Percentiles rank a stretch among this genome's conserved stretches.
Conservation (phyloP, 2,797 vertebrate genomes). For the Mormyrus proboscirostris region DNA sequence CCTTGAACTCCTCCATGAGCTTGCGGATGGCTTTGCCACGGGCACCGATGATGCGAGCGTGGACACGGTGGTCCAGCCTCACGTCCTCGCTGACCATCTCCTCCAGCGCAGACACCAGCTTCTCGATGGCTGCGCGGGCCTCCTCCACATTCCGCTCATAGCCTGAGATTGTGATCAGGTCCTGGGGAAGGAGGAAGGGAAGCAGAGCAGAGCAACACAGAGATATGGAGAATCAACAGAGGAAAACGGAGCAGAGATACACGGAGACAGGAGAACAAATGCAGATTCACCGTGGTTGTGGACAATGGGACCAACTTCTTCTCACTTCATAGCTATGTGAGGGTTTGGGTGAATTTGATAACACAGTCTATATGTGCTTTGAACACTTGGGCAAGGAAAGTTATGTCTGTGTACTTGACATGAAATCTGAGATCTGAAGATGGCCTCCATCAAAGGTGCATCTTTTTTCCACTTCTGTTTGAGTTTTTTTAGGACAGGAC, state of each 20-base stretch:
- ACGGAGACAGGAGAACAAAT: neutral
- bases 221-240: neutral
- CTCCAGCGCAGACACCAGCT: slow-evolving; percentile 63
- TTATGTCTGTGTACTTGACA: neutral
- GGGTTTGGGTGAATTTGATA: neutral
- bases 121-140: slow-evolving; percentile 59
- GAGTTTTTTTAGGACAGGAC: neutral
- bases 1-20: slow-evolving; percentile 75
- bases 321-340: neutral
- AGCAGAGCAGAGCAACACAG: neutral
- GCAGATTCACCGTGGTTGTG: neutral
- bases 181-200: slow-evolving; percentile 38
- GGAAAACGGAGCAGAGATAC: neutral
- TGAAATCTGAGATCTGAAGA: neutral
- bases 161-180: slow-evolving; percentile 66
- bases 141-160: slow-evolving; percentile 65
- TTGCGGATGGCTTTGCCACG: slow-evolving; percentile 68
- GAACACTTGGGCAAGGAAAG: neutral
- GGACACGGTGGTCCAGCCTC: slow-evolving; percentile 62
- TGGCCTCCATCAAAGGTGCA: neutral
- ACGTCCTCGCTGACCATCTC: slow-evolving; percentile 69
- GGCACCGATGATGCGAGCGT: slow-evolving; percentile 68
- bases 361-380: neutral
- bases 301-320: neutral
- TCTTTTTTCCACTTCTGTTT: neutral